phyloP scores from a whole-genome alignment of 2,888 invertebrate species.

The Thereva unica region DNA sequence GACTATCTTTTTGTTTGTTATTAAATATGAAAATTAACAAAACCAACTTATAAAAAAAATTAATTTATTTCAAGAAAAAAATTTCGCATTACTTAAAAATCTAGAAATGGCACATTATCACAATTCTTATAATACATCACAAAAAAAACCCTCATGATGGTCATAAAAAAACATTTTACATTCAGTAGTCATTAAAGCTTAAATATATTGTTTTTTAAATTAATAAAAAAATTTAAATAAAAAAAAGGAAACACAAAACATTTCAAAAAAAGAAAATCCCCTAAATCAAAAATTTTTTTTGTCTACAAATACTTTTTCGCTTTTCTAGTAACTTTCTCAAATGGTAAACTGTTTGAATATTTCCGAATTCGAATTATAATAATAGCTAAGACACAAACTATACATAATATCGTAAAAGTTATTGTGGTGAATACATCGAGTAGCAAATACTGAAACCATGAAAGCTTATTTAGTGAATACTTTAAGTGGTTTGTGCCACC shows the following conservation, averaged over 20 bases:
- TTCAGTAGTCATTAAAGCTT: too few species aligned
- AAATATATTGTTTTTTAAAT: too few species aligned
- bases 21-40: too few species aligned
- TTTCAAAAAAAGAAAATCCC: background rate
- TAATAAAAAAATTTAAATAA: too few species aligned
- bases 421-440: constrained; percentile 45
- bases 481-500: constrained; percentile 45
- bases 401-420: constrained; percentile 16
- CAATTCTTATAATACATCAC: too few species aligned
- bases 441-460: constrained; percentile 47
- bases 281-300: background rate
- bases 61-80: too few species aligned
- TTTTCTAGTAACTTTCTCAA: constrained; percentile 46
- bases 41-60: too few species aligned
- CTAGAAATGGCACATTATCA: too few species aligned
- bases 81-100: too few species aligned
- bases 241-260: background rate
- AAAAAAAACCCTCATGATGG: too few species aligned
- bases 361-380: constrained; percentile 42
- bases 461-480: constrained; percentile 41
- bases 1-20: too few species aligned
- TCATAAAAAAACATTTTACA: too few species aligned
- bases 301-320: constrained; percentile 20
- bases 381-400: constrained; percentile 14
- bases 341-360: constrained; percentile 47